Percentiles rank a stretch among this genome's conserved stretches.
phyloP scores from a whole-genome alignment of 2,888 invertebrate genomes.

The Stenichneumon culpator region DNA sequence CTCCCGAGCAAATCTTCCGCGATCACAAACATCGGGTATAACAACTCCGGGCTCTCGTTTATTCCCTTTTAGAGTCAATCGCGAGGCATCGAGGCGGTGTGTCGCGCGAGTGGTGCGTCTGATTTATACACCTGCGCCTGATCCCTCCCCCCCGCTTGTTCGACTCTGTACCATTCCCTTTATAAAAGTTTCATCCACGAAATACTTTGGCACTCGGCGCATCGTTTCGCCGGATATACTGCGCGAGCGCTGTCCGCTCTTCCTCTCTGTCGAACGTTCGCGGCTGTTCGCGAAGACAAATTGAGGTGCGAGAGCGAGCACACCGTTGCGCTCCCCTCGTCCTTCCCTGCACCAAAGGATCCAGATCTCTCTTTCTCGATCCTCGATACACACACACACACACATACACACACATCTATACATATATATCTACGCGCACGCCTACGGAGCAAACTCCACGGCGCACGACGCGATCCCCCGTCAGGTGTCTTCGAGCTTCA shows the following conservation, averaged over 20 bases:
- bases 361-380: constrained; percentile 43
- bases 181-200: constrained; percentile 76
- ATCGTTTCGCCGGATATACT: constrained; percentile 62
- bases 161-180: constrained; percentile 47
- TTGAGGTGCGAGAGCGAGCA: constrained; percentile 66
- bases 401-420: constrained; percentile 6
- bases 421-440: constrained; percentile 24
- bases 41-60: constrained; percentile 64
- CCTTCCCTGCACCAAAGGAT: constrained; percentile 42
- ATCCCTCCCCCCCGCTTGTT: constrained; percentile 65
- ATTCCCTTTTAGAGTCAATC: constrained; percentile 72
- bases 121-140: constrained; percentile 54
- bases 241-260: constrained; percentile 36
- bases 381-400: constrained; percentile 17
- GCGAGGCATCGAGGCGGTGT: constrained; percentile 59
- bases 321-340: constrained; percentile 9
- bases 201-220: constrained; percentile 66
- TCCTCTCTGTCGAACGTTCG: constrained; percentile 37
- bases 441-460: constrained; percentile 30
- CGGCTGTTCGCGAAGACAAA: constrained; percentile 68
- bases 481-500: constrained; percentile 72
- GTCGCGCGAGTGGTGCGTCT: constrained; percentile 39
- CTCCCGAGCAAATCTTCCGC: constrained; percentile 10
- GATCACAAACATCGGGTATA: constrained; percentile 46
- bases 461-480: constrained; percentile 56